A percentile compares a stretch with the other conserved stretches of the same genome.
Conservation (phyloP, 2,888 invertebrate species). For the Uropetala carovei region DNA sequence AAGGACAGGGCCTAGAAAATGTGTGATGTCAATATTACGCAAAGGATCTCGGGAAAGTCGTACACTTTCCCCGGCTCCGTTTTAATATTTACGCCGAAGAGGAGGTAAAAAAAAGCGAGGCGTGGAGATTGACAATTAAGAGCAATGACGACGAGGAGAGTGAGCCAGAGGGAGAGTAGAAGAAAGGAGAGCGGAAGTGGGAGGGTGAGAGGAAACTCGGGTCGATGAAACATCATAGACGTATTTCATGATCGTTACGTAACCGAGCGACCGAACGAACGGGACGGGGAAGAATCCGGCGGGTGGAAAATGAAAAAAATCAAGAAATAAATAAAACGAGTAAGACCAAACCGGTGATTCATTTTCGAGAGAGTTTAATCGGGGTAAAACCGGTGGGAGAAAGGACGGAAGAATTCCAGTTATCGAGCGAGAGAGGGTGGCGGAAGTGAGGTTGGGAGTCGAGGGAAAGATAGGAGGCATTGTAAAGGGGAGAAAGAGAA, state of each 20-base stretch:
- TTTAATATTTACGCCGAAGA: neutral
- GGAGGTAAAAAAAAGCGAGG: neutral
- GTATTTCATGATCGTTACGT: neutral
- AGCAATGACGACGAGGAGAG: neutral
- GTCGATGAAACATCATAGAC: neutral
- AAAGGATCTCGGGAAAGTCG: conserved; percentile 19
- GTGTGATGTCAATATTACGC: conserved; percentile 22
- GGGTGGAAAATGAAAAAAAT: neutral
- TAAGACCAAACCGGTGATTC: no score
- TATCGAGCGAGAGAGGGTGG: no score
- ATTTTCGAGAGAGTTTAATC: no score
- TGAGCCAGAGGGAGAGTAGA: neutral
- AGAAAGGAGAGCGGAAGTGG: neutral
- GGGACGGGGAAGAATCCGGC: neutral
- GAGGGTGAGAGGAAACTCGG: neutral
- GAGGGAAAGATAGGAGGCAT: no score
- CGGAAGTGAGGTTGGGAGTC: no score
- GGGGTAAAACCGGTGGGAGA: no score
- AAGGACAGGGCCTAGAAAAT: neutral
- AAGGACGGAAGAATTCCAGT: no score
- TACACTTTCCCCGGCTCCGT: neutral
- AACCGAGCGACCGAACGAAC: neutral
- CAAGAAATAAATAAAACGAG: no score
- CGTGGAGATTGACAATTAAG: neutral
- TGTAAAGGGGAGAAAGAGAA: no score